These are phyloP conservation scores for Trididemnum nubilum DNA, from an alignment of 23 tunicate species.

Conservation along the genomic window DNA sequence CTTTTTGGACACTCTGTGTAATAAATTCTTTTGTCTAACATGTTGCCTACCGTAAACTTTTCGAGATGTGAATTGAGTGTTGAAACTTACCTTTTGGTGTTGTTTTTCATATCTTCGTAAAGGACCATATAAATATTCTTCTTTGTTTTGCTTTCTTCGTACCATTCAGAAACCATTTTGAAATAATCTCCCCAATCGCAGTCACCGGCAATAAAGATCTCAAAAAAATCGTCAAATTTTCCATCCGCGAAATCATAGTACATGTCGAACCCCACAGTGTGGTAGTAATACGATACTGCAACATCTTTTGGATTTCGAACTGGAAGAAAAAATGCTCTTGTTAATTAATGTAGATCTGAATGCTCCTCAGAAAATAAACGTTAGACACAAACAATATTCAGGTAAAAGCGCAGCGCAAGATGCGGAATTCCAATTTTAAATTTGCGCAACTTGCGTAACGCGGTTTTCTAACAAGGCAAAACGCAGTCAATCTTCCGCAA, in stretches of 20 bases:
- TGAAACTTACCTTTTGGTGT: slow-evolving; percentile 23
- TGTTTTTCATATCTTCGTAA: slow-evolving; percentile 65
- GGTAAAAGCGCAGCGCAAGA: too few species aligned
- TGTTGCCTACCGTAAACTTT: too few species aligned
- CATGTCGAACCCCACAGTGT: slow-evolving; percentile 57
- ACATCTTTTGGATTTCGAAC: slow-evolving; percentile 72
- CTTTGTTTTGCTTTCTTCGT: slow-evolving; percentile 21
- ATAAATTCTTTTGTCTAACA: too few species aligned
- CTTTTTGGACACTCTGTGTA: too few species aligned
- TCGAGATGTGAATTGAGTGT: too few species aligned
- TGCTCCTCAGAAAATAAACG: too few species aligned
- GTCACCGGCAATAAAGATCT: slow-evolving; percentile 41
- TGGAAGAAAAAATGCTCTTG: neutral
- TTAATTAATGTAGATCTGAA: too few species aligned
- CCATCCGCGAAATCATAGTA: slow-evolving; percentile 44
- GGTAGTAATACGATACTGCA: slow-evolving; percentile 51
- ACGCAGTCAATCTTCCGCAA: too few species aligned
- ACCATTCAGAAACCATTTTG: slow-evolving; percentile 56
- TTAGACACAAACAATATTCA: too few species aligned
- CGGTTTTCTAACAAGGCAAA: too few species aligned
- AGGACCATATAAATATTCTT: slow-evolving; percentile 47
- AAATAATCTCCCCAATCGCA: slow-evolving; percentile 68
- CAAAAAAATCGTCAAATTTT: slow-evolving; percentile 67
- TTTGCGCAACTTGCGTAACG: too few species aligned
- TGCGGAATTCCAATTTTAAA: too few species aligned